Evolutionary conservation across 2,797 vertebrate species (phyloP), one percentile per base, ranked within the genome.

Genomic region (Myoxocephalus aenaeus): DNA sequence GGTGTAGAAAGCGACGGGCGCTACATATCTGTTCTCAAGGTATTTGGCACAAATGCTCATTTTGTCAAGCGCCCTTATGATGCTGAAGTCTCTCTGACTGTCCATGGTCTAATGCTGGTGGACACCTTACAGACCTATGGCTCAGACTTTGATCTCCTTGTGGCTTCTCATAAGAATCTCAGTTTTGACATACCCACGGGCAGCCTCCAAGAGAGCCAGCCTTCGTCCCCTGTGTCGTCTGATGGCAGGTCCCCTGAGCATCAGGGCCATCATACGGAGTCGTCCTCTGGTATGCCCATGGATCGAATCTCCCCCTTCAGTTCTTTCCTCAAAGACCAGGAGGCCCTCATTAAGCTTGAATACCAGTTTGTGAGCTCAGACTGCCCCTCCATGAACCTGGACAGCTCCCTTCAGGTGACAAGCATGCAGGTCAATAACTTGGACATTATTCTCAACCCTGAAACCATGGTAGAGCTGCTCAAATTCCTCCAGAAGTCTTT

Each of bases 351-450:
- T 81, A 98, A 96, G 69, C 63, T 99, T 22, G 98, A 99, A 80
- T 99, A 99, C 89, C 97, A 99, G 82, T 99, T 99, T 96, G 97
- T 99, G 80, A 99, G 97, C 81, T 97, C 98, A 2, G 97, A 99
- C 85, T 99, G 98, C 77, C 98, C 98, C 0, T 98, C 97, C 0
- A 99, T 99, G 98, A 97, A 97, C 85, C 92, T 99, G 56, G 96
- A 99, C 70, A 97, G 97, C 86, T 98, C 97, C 5, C 94, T 98
- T 27, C 98, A 99, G 87, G 98, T 99, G 73, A 97, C 97, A 65
- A 96, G 94, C 7, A 87, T 99, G 64, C 98, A 99, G 88, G 97
- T 99, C 69, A 99, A 99, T 90, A 99, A 98, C 85, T 65, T 99
- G 88, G 98, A 99, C 91, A 99, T 99, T 61, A 98, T 99, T 81